Evolutionary conservation across 2,113 vertebrate genomes (phyloP), one percentile per base, ranked within the genome.

Genomic region (Gorsachius goisagi): DNA sequence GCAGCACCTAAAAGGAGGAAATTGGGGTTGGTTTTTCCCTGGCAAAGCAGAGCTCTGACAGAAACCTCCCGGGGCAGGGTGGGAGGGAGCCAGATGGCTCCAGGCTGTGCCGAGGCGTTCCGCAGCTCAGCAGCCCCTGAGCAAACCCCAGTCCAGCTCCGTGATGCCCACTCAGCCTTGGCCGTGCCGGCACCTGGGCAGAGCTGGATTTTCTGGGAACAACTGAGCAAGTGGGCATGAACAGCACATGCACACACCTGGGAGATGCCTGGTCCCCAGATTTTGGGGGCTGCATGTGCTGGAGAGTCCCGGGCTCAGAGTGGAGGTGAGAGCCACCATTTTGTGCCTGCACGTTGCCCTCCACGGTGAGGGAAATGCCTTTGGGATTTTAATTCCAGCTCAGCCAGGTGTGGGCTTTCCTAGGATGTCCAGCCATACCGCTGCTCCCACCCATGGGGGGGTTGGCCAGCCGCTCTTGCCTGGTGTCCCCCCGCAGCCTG

Each of bases 181-280:
- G 32, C 63, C 12, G 20, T 13, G 47, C 27, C 11, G 1, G 37
- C n/a, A 24, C 30, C 9, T 5, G 1, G 2, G n/a, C 44, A 37
- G 52, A 74, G 22, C 27, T 24, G 27, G 18, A 11, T 52, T 53
- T 68, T 68, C 37, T 47, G n/a, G 62, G 19, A n/a, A 22, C 19
- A 28, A 2, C 45, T 4, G 5, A 52, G 45, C 28, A 15, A 37
- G 32, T 2, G 15, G 4, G 6, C 6, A 23, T 21, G 44, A 58
- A 15, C 0, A 1, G n/a, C 1, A 3, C 44, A 6, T 4, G n/a
- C 20, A 5, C 0, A 0, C 30, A 14, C 50, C 11, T 0, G 4
- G 35, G 75, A 41, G 30, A 3, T 9, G 11, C 44, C 44, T 2
- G 32, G 6, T 66, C 32, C 62, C 78, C 28, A 28, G 10, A 39